Percentiles rank a stretch among this genome's conserved stretches.
These are phyloP conservation scores for Xiphias gladius DNA, from an alignment of 2,113 vertebrate genomes.

Conservation along the genomic window DNA sequence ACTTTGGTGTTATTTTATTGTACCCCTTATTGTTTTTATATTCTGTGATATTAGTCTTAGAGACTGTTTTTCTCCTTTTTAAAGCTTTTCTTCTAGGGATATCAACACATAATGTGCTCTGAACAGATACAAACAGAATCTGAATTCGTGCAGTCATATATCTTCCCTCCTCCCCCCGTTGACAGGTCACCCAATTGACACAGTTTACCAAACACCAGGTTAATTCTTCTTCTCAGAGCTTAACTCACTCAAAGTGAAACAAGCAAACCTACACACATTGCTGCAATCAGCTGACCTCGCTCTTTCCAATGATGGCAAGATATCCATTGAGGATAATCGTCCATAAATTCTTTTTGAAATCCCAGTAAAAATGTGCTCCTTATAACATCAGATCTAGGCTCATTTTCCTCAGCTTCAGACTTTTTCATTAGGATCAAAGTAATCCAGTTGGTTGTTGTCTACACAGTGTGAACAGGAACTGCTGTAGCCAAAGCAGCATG, in stretches of 20 bases:
- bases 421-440: not conserved
- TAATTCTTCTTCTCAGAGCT: too few relatives aligned
- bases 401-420: not conserved
- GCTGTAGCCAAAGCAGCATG: too few relatives aligned
- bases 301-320: not conserved
- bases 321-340: not conserved
- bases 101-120: not conserved
- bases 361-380: not conserved
- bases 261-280: not conserved
- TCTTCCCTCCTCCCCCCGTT: not conserved
- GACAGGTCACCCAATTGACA: not conserved
- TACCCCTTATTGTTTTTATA: slow-evolving; percentile 24
- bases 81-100: not conserved
- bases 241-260: not conserved
- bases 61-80: slow-evolving; percentile 13
- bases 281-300: not conserved
- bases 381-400: not conserved
- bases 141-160: slow-evolving; percentile 14
- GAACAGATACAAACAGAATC: not conserved
- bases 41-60: not conserved
- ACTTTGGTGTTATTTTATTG: slow-evolving; percentile 13
- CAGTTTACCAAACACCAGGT: not conserved
- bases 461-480: not conserved
- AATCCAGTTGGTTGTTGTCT: not conserved
- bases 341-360: not conserved